Evolutionary conservation across 2,113 vertebrate genomes (phyloP).

Genomic region (Podiceps cristatus): DNA sequence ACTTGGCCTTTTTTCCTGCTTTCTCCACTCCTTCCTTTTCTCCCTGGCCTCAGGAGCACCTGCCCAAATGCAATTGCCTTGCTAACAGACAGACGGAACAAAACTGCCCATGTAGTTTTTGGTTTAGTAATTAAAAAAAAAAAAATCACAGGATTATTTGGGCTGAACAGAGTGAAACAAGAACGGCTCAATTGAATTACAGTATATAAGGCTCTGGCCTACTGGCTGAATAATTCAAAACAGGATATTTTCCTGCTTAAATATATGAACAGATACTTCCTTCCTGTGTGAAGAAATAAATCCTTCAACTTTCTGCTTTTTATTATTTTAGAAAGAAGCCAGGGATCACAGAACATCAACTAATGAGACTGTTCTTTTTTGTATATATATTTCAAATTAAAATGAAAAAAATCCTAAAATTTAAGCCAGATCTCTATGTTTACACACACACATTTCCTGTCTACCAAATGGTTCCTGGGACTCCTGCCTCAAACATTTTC

Average conservation of each 20-base stretch:
- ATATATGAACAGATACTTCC: constrained; percentile 33
- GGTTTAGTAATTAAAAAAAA: background rate
- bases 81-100: background rate
- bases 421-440: constrained; percentile 33
- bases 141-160: background rate
- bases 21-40: background rate
- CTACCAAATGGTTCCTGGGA: background rate
- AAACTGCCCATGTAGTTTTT: background rate
- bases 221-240: constrained; percentile 42
- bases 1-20: background rate
- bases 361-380: constrained; percentile 39
- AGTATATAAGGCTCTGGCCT: background rate
- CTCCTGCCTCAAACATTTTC: background rate
- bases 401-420: constrained; percentile 29
- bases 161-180: background rate
- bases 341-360: constrained; percentile 42
- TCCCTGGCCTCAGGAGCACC: background rate
- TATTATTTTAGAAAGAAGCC: constrained; percentile 62
- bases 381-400: constrained; percentile 50
- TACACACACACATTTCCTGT: background rate
- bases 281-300: constrained; percentile 46
- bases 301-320: constrained; percentile 31
- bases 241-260: constrained; percentile 42
- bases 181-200: background rate
- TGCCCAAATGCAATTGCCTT: background rate